Base-by-base conservation (phyloP, 2,113 vertebrate genomes). In the Prinia subflava region DNA sequence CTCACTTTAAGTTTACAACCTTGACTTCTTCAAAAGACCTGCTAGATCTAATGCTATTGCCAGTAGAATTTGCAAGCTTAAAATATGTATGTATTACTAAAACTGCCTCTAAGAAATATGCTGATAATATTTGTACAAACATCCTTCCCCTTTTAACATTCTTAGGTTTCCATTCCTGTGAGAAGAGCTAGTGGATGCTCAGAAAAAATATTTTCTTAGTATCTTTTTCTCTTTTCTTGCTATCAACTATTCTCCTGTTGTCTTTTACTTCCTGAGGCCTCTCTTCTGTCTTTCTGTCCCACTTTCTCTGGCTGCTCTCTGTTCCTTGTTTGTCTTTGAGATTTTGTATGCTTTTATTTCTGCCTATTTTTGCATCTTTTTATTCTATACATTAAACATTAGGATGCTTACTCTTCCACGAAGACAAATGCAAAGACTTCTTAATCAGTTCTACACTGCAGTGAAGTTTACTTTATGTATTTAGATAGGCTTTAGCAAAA, bases 341-440 rank as follows among this genome's bases (percentile, higher is more conserved):
- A 62, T 74, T 77, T 7, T 69, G 5, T 39, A 35, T 25, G 55
- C 41, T 77, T 90, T 77, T 33, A 42, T 81, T 92, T 87, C 70
- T 35, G 2, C 5, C 3, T 89, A 30, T 77, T 97, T 94, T 93
- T 89, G 44, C 27, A 42, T 62, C 15, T 71, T 95, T 94, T 92
- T 79, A 71, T 85, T 93, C 73, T 89, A 73, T 53, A 83, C 37
- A 57, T 82, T 91, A 90, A 96, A 91, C 68, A 74, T 89, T 70
- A 15, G 49, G 41, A 82, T 94, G 75, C 65, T 53, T 77, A 30
- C 3, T 76, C 16, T 77, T 50, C 39, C 18, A 59, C 30, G 47
- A 77, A 83, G 68, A 23, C 4, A 83, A 60, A 85, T 49, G 25
- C 62, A 73, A 47, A 75, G 55, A 42, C 18, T 81, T 70, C 33